Percentiles rank a stretch among this genome's conserved stretches.
These are phyloP conservation scores for Lobophora halterata DNA, from an alignment of 2,888 invertebrate genomes.

Conservation along the genomic window DNA sequence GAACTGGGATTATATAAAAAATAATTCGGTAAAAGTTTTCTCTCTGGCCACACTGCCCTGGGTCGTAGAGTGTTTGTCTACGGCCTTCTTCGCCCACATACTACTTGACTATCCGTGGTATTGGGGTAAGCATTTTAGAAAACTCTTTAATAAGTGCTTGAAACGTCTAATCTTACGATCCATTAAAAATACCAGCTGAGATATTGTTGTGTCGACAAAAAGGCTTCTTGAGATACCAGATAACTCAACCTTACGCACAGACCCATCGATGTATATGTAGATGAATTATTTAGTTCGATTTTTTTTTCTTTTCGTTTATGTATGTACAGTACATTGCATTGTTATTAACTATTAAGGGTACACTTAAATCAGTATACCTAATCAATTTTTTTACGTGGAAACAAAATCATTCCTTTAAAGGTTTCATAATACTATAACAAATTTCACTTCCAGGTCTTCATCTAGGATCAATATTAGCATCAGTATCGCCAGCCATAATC, in stretches of 20 bases:
- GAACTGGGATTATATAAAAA: conserved; percentile 76
- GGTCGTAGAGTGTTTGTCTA: conserved; percentile 71
- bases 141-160: conserved; percentile 6
- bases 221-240: no score
- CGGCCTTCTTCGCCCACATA: conserved; percentile 63
- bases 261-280: no score
- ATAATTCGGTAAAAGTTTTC: conserved; percentile 71
- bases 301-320: no score
- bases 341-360: no score
- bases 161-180: not conserved
- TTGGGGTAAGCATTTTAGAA: conserved; percentile 63
- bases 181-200: not conserved
- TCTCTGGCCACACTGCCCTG: conserved; percentile 73
- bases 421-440: no score
- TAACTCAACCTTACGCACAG: no score
- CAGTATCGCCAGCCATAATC: conserved; percentile 97
- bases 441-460: conserved; percentile 83
- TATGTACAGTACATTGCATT: no score
- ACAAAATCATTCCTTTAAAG: no score
- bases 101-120: conserved; percentile 73
- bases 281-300: no score
- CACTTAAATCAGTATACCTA: no score
- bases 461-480: conserved; percentile 91
- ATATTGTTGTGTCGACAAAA: no score
- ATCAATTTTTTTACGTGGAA: no score